Conservation (phyloP, 1,140 invertebrate genomes). For the Hyposmocoma kahamanoa region DNA sequence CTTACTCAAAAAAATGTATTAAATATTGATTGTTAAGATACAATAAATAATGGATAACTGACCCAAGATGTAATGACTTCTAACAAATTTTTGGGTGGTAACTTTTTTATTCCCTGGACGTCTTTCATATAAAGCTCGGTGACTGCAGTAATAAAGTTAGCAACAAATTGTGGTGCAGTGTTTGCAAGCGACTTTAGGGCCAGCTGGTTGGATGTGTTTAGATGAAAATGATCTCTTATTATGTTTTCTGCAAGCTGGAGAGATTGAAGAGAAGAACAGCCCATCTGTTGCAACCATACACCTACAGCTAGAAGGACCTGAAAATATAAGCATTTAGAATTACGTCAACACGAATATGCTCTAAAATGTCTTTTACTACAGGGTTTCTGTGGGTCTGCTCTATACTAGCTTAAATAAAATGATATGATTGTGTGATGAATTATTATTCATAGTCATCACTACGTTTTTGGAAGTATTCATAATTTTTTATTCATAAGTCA, state of each 20-base stretch:
- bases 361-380: too few relatives aligned
- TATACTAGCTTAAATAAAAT: too few relatives aligned
- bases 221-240: slow-evolving; percentile 85
- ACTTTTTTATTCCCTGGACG: slow-evolving; percentile 50
- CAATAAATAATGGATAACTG: too few relatives aligned
- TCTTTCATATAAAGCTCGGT: slow-evolving; percentile 82
- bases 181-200: slow-evolving; percentile 79
- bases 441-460: too few relatives aligned
- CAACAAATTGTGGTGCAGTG: slow-evolving; percentile 84
- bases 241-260: slow-evolving; percentile 82
- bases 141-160: slow-evolving; percentile 86
- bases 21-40: too few relatives aligned
- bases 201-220: slow-evolving; percentile 79
- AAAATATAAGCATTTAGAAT: slow-evolving; percentile 6
- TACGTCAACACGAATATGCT: too few relatives aligned
- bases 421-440: too few relatives aligned
- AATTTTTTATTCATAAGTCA: too few relatives aligned
- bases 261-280: slow-evolving; percentile 82
- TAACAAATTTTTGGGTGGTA: slow-evolving; percentile 76
- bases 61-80: slow-evolving; percentile 81
- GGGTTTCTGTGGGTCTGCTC: too few relatives aligned
- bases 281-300: slow-evolving; percentile 89
- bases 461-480: too few relatives aligned
- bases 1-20: too few relatives aligned
- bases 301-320: slow-evolving; percentile 82